Base-by-base conservation (phyloP, 92 coral and sea anemone genomes). In the Actinernus sp. region DNA sequence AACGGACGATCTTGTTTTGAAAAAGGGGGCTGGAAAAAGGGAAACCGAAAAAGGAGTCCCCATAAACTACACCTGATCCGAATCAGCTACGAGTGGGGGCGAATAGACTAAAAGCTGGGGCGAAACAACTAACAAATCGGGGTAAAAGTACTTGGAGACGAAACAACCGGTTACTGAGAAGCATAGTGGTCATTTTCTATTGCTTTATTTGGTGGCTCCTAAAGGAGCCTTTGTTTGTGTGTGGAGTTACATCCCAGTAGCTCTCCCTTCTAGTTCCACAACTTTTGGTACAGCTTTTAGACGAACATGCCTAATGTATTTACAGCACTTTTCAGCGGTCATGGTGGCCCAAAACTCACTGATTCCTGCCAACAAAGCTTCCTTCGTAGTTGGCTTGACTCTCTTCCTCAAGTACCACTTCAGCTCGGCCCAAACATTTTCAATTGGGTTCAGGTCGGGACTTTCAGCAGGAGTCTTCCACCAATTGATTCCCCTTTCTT, bases 391-490 rank as follows among this genome's bases (percentile, higher is more conserved):
- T 25, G 56, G 68, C 48, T 70, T 70, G 45, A 33, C 24, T 9
- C 24, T 30, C 33, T 70, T 70, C 25, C 78, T 26, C 12, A 53
- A 45, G 36, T 10, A 36, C 14, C 49, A 41, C 22, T 67, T 67
- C 37, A 71, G 21, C 43, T 49, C 55, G 50, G 62, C 63, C 82
- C 82, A 74, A 8, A 74, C 74, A 13, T 63, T 3, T 39, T 75
- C 83, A 7, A 75, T 62, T 8, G 75, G 83, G 49, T 75, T 75
- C 8, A 64, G 61, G 40, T 75, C 56, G 0, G 83, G 83, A 44
- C 76, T 67, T 27, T 78, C 84, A 8, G 84, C 37, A 27, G 70
- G 84, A 20, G 84, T 78, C 21, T 32, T 76, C 84, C 84, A 78
- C 61, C 55, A 55, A 37, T 67, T 78, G 5, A 78, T 51, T 21